Evolutionary conservation across 2,113 vertebrate genomes (phyloP).

Genomic region (Ailuropoda melanoleuca): DNA sequence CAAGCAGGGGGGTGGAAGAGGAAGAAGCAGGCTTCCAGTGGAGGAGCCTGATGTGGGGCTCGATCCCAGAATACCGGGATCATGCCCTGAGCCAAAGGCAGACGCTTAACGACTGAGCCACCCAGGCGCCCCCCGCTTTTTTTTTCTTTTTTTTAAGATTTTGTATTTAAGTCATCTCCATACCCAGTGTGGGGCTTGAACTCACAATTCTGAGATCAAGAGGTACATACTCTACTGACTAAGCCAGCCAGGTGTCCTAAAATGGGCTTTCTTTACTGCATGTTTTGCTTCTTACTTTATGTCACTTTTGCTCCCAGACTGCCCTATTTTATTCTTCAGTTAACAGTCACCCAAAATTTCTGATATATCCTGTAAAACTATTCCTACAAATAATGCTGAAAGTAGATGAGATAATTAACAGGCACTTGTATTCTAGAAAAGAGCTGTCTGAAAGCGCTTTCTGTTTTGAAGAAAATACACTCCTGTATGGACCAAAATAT

Average conservation of each 20-base stretch:
- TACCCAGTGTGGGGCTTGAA: not conserved
- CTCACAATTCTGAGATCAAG: not conserved
- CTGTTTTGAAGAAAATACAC: not conserved
- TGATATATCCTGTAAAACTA: not conserved
- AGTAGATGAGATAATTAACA: not conserved
- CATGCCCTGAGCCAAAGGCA: no score
- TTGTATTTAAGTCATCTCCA: not conserved
- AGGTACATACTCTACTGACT: not conserved
- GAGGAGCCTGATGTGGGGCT: no score
- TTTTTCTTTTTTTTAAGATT: not conserved
- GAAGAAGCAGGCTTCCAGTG: no score
- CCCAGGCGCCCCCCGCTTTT: no score
- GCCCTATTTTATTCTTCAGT: not conserved
- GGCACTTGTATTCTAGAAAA: not conserved
- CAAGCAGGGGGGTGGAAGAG: no score
- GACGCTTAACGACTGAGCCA: no score
- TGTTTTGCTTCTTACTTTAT: not conserved
- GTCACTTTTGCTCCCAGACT: not conserved
- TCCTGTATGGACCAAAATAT: not conserved
- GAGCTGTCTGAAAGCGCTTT: no score
- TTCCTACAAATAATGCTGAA: not conserved
- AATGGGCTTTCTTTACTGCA: not conserved
- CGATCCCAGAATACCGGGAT: no score
- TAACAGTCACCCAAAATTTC: not conserved
- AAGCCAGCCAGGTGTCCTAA: not conserved